Base-by-base conservation (phyloP, 2,888 invertebrate genomes). In the Parascotia fuliginaria region DNA sequence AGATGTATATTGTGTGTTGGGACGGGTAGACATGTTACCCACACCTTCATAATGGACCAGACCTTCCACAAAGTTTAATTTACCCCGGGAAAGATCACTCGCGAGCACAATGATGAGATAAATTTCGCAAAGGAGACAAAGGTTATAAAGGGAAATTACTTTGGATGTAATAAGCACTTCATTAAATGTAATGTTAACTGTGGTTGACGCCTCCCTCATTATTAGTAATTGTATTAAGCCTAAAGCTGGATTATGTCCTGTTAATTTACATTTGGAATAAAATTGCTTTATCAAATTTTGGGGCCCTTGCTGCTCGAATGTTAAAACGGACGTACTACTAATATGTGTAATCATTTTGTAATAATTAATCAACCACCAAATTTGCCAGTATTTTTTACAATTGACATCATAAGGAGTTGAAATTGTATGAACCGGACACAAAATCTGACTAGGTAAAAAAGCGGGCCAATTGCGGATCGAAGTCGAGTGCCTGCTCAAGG, bases 11-110 rank as follows among this genome's bases (percentile, higher is more conserved):
- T 34, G 34, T 41, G 28, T 41, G 11, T 36, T 40, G 34, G 14
- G 19, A 34, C 34, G 34, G 45, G 38, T 32, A 44, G 45, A 38
- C 24, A 27, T 47, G 50, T 41, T 22, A 11, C 16, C 5, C 19
- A 19, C n/a, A 27, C 46, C 31, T 33, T 22, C 55, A 46, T 75
- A 68, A 73, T 62, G 52, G 66, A 45, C 53, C 50, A 47, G 47
- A 46, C 42, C 63, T 52, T 58, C 75, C 77, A 47, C 75, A 77
- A 71, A 70, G 65, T 76, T 78, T 77, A 80, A 82, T 81, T 73
- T 77, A 77, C 70, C 52, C 66, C 44, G 58, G 65, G 70, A 70
- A 74, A 72, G 70, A 79, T 79, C 65, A 72, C 67, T 58, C 55
- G 46, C 42, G 56, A 54, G 56, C 67, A 60, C 65, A 75, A 74